These are phyloP conservation scores for Lacanobia wlatinum DNA, from an alignment of 2,888 invertebrate genomes.

Conservation along the genomic window DNA sequence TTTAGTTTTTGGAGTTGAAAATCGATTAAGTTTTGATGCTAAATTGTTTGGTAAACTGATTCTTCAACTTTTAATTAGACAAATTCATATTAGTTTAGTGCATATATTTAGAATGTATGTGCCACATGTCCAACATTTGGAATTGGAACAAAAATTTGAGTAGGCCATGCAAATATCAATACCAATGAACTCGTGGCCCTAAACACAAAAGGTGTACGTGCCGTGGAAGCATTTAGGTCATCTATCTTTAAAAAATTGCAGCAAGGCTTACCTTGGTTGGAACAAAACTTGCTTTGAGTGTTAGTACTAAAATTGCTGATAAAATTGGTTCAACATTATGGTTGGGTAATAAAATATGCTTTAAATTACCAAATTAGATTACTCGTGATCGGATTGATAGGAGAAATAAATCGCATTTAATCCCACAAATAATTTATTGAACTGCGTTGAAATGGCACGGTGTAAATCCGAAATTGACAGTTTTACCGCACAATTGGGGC, in stretches of 20 bases:
- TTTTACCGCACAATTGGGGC: constrained; percentile 32
- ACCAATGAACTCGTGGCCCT: constrained; percentile 47
- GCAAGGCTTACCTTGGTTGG: background rate
- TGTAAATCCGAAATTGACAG: constrained; percentile 38
- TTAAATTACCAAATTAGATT: constrained; percentile 17
- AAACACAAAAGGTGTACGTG: constrained; percentile 45
- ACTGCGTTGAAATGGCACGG: constrained; percentile 1
- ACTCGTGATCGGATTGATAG: background rate
- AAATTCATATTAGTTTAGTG: constrained; percentile 9
- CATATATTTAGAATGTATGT: background rate
- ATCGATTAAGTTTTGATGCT: constrained; percentile 50
- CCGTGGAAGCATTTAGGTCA: constrained; percentile 47
- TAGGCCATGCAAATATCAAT: constrained; percentile 45
- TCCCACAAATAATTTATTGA: constrained; percentile 37
- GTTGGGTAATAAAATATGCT: constrained; percentile 1
- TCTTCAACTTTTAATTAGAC: constrained; percentile 14
- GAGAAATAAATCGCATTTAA: constrained; percentile 36
- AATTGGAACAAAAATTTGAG: constrained; percentile 40
- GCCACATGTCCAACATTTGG: constrained; percentile 22
- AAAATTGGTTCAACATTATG: constrained; percentile 9
- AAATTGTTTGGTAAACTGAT: constrained; percentile 38
- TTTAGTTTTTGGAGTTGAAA: constrained; percentile 51
- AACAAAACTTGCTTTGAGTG: constrained; percentile 17
- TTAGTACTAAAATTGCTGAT: background rate
- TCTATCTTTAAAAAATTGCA: constrained; percentile 46